Evolutionary conservation across 2,888 invertebrate genomes (phyloP).

Genomic region (Sipunculus nudus): DNA sequence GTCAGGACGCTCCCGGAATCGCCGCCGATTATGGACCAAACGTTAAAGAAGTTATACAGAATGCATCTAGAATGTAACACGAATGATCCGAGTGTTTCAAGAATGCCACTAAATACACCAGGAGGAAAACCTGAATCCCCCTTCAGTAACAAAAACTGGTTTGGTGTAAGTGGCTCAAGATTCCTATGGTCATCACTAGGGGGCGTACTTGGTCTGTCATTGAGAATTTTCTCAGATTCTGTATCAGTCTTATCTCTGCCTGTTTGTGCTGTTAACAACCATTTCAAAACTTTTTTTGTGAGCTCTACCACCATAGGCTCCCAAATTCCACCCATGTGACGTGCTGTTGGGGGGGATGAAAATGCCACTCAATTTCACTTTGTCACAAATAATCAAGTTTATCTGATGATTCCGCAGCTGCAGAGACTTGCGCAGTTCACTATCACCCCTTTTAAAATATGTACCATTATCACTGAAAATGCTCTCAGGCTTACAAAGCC

Average conservation of each 20-base stretch:
- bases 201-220: slow-evolving; percentile 9
- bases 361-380: slow-evolving; percentile 4
- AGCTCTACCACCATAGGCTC: slow-evolving; percentile 1
- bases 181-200: background rate
- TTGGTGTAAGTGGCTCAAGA: slow-evolving; percentile 7
- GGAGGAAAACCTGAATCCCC: background rate
- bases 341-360: slow-evolving; percentile 10
- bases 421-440: background rate
- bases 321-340: slow-evolving; percentile 7
- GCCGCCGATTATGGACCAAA: no score
- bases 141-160: background rate
- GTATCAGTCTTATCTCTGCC: background rate
- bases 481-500: background rate
- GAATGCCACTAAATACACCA: no score
- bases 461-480: slow-evolving; percentile 15
- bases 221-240: slow-evolving; percentile 3
- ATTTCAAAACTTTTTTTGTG: background rate
- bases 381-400: background rate
- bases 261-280: background rate
- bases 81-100: no score
- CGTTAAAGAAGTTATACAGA: no score
- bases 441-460: background rate
- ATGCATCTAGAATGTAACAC: no score
- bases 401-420: background rate
- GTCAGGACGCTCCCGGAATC: no score